These are phyloP conservation scores for Dryadula phaetusa DNA, from an alignment of 2,888 invertebrate species.

Conservation along the genomic window DNA sequence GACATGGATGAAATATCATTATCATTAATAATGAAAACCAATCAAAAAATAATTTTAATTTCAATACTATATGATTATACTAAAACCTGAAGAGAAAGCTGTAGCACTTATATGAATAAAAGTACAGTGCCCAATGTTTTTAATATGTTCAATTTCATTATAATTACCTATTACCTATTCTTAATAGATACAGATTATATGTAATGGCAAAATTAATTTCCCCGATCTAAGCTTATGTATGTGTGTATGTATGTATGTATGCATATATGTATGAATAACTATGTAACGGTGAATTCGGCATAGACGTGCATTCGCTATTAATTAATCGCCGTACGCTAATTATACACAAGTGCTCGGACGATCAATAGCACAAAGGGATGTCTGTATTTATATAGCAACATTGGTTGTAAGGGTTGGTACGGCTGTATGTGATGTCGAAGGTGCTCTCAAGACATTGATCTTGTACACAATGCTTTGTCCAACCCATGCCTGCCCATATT, in stretches of 20 bases:
- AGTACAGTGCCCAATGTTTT: background rate
- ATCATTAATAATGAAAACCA: too few relatives aligned
- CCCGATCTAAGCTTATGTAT: constrained; percentile 16
- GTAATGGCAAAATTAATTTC: constrained; percentile 22
- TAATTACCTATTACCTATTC: background rate
- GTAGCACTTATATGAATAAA: too few relatives aligned
- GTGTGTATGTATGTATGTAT: constrained; percentile 5
- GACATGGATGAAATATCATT: too few relatives aligned
- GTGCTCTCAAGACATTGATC: constrained; percentile 71
- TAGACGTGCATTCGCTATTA: constrained; percentile 73
- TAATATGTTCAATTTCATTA: background rate
- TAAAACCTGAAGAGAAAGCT: too few relatives aligned
- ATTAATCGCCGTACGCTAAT: constrained; percentile 80
- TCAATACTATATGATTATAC: too few relatives aligned
- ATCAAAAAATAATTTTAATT: too few relatives aligned
- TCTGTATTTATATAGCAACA: constrained; percentile 44
- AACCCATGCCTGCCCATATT: constrained; percentile 61
- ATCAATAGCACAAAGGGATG: constrained; percentile 67
- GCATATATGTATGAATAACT: constrained; percentile 18
- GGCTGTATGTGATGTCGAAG: constrained; percentile 54
- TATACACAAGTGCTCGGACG: constrained; percentile 68
- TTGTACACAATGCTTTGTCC: constrained; percentile 73
- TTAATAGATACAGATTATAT: background rate
- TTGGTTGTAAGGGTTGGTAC: constrained; percentile 43
- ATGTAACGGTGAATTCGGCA: constrained; percentile 57